Evolutionary conservation across 1,140 invertebrate species (phyloP), one percentile per base, ranked within the genome.

Genomic region (Papilio aristodemus): DNA sequence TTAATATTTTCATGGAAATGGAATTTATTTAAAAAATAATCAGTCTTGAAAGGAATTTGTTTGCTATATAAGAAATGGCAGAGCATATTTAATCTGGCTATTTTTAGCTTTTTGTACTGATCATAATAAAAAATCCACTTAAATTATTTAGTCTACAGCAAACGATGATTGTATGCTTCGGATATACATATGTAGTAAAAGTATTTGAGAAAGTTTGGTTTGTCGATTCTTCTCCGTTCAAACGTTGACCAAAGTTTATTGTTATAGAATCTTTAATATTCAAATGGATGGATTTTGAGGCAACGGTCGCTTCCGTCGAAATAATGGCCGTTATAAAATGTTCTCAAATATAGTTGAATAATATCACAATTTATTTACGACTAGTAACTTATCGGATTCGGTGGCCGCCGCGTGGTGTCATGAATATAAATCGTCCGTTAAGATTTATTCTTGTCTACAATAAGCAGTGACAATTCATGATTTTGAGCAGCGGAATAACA

Each of bases 281-380:
- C 46, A 54, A 54, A 54, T 54, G 46, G 19, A 25, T 54, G 19
- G 10, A 13, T 54, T 22, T 54, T 54, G 46, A 54, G 19, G 46
- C 46, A 25, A 54, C 19, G 46, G 46, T 10, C 10, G 46, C 46
- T 54, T 54, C 46, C 46, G 46, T 54, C 22, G 9, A 10, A 46
- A 46, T 46, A 46, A 19, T 46, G 43, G 43, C 43, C 43, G 43
- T 14, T 46, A 17, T 46, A 60, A 60, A 32, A 5, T 5, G n/a
- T 60, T 17, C 32, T 14, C n/a, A 60, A 60, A 60, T 39, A 1
- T 39, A 14, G 22, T 62, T 39, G 32, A 19, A 62, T 62, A 62
- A 62, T 62, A 14, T 38, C 14, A 62, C 32, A 62, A 39, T 62
- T 62, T 36, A 39, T 62, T 62, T 62, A 62, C 19, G 17, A 22